Evolutionary conservation across 2,888 invertebrate species (phyloP).

Genomic region (Omphaloscelis lunosa): DNA sequence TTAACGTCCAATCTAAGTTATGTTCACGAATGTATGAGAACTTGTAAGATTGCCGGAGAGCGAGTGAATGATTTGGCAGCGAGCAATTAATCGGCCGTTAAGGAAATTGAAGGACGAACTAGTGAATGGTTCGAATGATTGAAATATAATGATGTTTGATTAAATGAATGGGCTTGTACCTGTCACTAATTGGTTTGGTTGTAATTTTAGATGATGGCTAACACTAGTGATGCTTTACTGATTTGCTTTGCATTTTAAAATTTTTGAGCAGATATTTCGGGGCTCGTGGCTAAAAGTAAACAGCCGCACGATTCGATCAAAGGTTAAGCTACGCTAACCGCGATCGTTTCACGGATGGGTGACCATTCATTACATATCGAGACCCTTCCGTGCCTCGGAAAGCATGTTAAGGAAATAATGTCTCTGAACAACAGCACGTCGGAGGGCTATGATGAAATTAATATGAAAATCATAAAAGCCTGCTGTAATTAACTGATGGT

Average conservation of each 20-base stretch:
- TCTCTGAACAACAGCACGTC: no score
- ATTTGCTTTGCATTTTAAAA: conserved; percentile 7
- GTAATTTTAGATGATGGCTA: conserved; percentile 31
- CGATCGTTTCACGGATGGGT: not conserved
- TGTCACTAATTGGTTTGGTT: conserved; percentile 55
- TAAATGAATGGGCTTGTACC: conserved; percentile 58
- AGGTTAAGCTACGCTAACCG: not conserved
- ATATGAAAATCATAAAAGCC: no score
- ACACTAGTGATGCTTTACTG: conserved; percentile 6
- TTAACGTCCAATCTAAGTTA: conserved; percentile 66
- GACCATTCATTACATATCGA: no score
- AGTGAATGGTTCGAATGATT: conserved; percentile 66
- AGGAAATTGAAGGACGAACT: conserved; percentile 59
- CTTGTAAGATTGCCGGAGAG: conserved; percentile 60
- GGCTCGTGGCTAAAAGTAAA: not conserved
- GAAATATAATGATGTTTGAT: conserved; percentile 65
- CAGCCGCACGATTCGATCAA: not conserved
- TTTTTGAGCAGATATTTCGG: not conserved
- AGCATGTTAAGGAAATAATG: no score
- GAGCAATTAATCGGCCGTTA: conserved; percentile 62
- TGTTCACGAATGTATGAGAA: conserved; percentile 60
- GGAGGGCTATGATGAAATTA: no score
- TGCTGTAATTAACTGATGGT: no score
- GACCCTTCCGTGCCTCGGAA: no score
- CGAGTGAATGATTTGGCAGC: conserved; percentile 67